Evolutionary conservation across 2,797 vertebrate genomes (phyloP).

Genomic region (Pseudopleuronectes americanus): DNA sequence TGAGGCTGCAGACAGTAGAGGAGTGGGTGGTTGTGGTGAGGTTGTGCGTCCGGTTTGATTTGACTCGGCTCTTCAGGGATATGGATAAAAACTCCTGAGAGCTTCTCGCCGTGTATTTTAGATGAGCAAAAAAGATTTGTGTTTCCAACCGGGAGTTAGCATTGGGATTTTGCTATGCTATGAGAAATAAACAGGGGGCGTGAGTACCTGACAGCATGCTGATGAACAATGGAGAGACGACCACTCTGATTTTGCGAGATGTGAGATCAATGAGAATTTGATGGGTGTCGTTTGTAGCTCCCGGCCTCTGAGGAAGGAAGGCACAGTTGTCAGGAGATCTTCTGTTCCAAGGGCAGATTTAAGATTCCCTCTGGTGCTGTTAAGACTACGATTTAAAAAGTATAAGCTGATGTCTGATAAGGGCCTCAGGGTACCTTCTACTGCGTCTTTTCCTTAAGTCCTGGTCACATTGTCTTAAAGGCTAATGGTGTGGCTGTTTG

Average conservation of each 20-base stretch:
- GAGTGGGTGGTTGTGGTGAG: neutral
- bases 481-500: conserved; percentile 16
- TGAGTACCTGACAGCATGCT: conserved; percentile 10
- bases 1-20: conserved; percentile 25
- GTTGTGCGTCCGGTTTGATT: conserved; percentile 19
- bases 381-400: conserved; percentile 47
- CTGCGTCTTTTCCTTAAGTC: conserved; percentile 12
- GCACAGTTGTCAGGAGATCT: conserved; percentile 2
- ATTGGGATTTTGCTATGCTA: conserved; percentile 23
- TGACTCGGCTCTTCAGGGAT: neutral
- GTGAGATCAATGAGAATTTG: conserved; percentile 33
- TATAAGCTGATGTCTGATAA: conserved; percentile 38
- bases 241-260: conserved; percentile 5
- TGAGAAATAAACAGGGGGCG: conserved; percentile 22
- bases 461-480: conserved; percentile 8
- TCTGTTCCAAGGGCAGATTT: conserved; percentile 35
- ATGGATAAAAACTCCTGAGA: neutral
- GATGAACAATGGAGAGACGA: conserved; percentile 25
- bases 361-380: conserved; percentile 21
- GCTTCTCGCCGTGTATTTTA: conserved; percentile 34
- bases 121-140: conserved; percentile 32
- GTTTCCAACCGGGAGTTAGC: neutral
- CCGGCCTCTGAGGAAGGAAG: conserved; percentile 1
- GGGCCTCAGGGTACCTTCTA: conserved; percentile 35
- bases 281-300: conserved; percentile 25